phyloP scores from a whole-genome alignment of 2,888 invertebrate genomes.

The Drosophila testacea region DNA sequence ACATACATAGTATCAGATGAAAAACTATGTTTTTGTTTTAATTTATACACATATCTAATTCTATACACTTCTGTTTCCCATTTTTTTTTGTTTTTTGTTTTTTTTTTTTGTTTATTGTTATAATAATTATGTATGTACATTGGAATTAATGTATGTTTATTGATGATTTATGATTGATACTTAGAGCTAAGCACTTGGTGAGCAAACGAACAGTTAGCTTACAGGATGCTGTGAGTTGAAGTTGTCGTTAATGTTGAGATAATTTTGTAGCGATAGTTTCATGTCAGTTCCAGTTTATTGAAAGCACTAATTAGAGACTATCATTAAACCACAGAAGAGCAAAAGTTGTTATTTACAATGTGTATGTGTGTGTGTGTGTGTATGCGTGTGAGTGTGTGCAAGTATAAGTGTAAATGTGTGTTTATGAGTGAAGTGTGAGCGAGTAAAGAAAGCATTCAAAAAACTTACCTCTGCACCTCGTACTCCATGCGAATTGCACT shows the following conservation, averaged over 20 bases:
- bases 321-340: conserved; percentile 58
- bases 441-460: conserved; percentile 3
- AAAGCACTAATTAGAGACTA: conserved; percentile 74
- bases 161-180: conserved; percentile 19
- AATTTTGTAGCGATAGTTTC: conserved; percentile 65
- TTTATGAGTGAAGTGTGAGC: conserved; percentile 19
- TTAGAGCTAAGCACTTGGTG: conserved; percentile 41
- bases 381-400: conserved; percentile 4
- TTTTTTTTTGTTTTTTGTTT: background rate
- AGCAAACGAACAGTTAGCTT: conserved; percentile 61
- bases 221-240: conserved; percentile 59
- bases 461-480: conserved; percentile 85
- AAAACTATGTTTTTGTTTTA: conserved; percentile 35
- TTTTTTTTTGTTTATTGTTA: too few species aligned
- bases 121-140: conserved; percentile 10
- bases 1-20: conserved; percentile 26
- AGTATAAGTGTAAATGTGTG: conserved; percentile 4
- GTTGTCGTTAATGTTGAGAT: conserved; percentile 54
- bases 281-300: conserved; percentile 71
- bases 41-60: conserved; percentile 30
- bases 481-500: conserved; percentile 89
- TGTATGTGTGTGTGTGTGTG: conserved; percentile 1
- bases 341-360: conserved; percentile 30
- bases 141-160: conserved; percentile 55
- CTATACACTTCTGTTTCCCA: conserved; percentile 21